Evolutionary conservation across 1,140 invertebrate genomes (phyloP), one percentile per base, ranked within the genome.

Genomic region (Manduca sexta): DNA sequence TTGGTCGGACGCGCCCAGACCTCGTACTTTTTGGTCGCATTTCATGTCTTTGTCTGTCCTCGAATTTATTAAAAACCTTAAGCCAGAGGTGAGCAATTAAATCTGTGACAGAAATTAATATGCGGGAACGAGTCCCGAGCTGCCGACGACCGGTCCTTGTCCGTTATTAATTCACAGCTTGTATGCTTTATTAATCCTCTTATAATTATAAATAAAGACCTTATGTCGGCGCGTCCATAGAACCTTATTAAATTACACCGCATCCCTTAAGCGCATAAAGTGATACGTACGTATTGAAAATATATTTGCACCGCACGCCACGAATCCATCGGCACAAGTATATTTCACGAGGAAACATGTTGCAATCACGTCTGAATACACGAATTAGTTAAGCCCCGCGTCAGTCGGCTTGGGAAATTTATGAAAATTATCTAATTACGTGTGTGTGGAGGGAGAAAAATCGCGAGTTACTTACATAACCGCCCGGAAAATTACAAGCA

Each of bases 21-120:
- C 56, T 54, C 49, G 58, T 68, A 67, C 77, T 82, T 85, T 85
- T 85, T 83, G 69, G 67, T 74, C 64, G 65, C 60, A 63, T 61
- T 62, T 59, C 50, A 65, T 71, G 74, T 69, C 73, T 62, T 65
- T 63, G 72, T 64, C 71, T 71, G 78, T 74, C 73, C 69, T 69
- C 71, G 75, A 74, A 82, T 82, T 82, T 84, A 82, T 85, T 82
- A 82, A 83, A 73, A 80, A 74, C 60, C 70, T 79, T 68, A 71
- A 77, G 78, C 76, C 71, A 74, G 69, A 80, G 74, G 69, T 73
- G 66, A 72, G 79, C 76, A 83, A 85, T 85, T 83, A 82, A 82
- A 72, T 68, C 57, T 71, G 68, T 77, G 75, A 76, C 77, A 69
- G 76, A 77, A 83, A 81, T 84, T 77, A 84, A 83, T 81, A 81